Conservation (phyloP, 2,113 vertebrate genomes). For the Ageneiosus marmoratus region DNA sequence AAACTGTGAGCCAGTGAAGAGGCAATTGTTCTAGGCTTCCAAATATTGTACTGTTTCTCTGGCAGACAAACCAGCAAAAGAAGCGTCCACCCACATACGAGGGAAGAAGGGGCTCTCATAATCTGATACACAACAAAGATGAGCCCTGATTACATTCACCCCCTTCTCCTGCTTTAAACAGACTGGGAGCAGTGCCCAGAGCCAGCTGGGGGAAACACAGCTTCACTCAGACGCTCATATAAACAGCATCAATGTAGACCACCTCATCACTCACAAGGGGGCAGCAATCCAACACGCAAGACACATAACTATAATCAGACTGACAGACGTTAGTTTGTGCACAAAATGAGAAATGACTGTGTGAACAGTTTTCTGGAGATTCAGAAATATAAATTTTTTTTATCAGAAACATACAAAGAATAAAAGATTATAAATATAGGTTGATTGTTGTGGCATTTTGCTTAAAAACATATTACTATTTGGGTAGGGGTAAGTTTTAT, state of each 20-base stretch:
- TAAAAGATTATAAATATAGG: background rate
- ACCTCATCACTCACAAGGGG: conserved; percentile 48
- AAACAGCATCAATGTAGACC: conserved; percentile 33
- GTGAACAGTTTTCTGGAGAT: background rate
- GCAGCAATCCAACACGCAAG: conserved; percentile 26
- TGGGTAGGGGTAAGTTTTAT: background rate
- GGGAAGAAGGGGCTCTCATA: conserved; percentile 55
- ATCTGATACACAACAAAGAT: conserved; percentile 60
- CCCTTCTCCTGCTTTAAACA: conserved; percentile 57
- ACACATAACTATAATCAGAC: background rate
- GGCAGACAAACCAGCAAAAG: conserved; percentile 52
- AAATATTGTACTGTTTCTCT: conserved; percentile 49
- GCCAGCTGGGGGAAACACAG: conserved; percentile 55
- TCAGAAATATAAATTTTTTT: background rate
- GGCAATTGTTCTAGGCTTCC: conserved; percentile 45
- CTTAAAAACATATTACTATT: background rate
- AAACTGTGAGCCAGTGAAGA: conserved; percentile 29
- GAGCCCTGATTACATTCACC: conserved; percentile 59
- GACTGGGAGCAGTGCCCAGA: conserved; percentile 60
- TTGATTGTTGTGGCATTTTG: background rate
- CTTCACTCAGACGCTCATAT: conserved; percentile 35
- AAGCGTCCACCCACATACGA: conserved; percentile 56
- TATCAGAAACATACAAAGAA: background rate
- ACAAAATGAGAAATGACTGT: background rate
- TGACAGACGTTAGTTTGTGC: too few relatives aligned